Base-by-base conservation (phyloP, 1,140 invertebrate species). In the Prorops nasuta region DNA sequence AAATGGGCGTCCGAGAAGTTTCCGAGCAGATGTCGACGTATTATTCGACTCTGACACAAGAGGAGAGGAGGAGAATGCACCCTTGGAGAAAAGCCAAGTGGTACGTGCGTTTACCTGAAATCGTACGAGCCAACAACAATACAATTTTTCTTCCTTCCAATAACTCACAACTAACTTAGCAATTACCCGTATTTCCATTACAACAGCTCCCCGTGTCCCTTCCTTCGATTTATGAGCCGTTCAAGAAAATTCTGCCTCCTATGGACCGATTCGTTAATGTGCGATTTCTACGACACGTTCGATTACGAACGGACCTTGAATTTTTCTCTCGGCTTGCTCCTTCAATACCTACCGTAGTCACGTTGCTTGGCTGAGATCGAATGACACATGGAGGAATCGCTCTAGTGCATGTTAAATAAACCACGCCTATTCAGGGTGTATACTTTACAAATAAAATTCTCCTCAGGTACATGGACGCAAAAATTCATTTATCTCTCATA, bases 21-120 rank as follows among this genome's bases (percentile, higher is more conserved):
- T 56, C 57, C 9, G 39, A 61, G 22, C 59, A 71, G 48, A 63
- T 65, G 50, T 58, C 55, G n/a, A n/a, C n/a, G 7, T 71, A 68
- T 58, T 74, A 70, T 51, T 42, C 59, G 17, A 68, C 60, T 49
- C 44, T 76, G 42, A 76, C 66, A 20, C 36, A 54, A 15, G 74
- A 74, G 50, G 74, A 76, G 57, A 67, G 51, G 50, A 56, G 58
- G 43, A 63, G 74, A 63, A 66, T 67, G 54, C 65, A 73, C 34
- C 74, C 71, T 41, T 72, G 64, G 24, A 60, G 50, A 50, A 69
- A 49, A 45, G 67, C 64, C 36, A 74, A 60, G 59, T 76, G 74
- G 74, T 76, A 76, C 31, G 66, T 68, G 35, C 24, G 4, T 28
- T 4, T 28, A 6, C 24, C 10, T n/a, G n/a, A n/a, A n/a, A n/a